A percentile compares a stretch with the other conserved stretches of the same genome.
phyloP scores from a whole-genome alignment of 2,888 invertebrate genomes.

The Lasioglossum malachurum region DNA sequence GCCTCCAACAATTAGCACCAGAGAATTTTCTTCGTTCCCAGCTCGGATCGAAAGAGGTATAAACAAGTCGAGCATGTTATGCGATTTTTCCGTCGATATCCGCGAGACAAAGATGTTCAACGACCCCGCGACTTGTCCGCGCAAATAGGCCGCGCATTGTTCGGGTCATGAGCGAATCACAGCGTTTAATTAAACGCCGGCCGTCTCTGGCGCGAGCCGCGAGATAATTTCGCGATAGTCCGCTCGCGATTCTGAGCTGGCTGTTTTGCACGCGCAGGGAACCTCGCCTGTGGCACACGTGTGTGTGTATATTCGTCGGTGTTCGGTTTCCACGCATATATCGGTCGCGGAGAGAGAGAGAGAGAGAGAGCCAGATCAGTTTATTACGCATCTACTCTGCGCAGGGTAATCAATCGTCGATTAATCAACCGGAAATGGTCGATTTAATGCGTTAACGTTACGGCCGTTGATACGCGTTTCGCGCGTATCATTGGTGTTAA shows the following conservation, averaged over 20 bases:
- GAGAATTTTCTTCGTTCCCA: not conserved
- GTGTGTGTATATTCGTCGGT: slow-evolving; percentile 13
- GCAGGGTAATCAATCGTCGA: slow-evolving; percentile 75
- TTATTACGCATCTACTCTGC: slow-evolving; percentile 70
- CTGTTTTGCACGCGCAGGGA: slow-evolving; percentile 43
- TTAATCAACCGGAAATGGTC: slow-evolving; percentile 75
- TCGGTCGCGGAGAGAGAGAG: slow-evolving; percentile 31
- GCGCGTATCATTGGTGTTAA: slow-evolving; percentile 65
- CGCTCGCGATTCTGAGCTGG: slow-evolving; percentile 17
- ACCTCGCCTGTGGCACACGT: not conserved
- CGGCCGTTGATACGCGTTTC: slow-evolving; percentile 63
- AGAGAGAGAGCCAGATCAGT: slow-evolving; percentile 49
- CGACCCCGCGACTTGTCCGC: slow-evolving; percentile 4
- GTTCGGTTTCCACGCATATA: slow-evolving; percentile 28
- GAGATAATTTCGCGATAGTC: slow-evolving; percentile 10
- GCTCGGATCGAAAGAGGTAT: not conserved
- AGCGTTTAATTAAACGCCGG: slow-evolving; percentile 35
- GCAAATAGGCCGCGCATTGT: slow-evolving; percentile 15
- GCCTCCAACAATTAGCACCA: not conserved
- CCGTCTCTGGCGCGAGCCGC: not conserved
- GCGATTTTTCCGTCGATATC: not conserved
- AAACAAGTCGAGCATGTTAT: not conserved
- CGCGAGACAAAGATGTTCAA: slow-evolving; percentile 13
- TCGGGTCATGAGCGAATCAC: not conserved
- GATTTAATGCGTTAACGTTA: slow-evolving; percentile 76